Evolutionary conservation across 2,888 invertebrate genomes (phyloP).

Genomic region (Sturmia bella): DNA sequence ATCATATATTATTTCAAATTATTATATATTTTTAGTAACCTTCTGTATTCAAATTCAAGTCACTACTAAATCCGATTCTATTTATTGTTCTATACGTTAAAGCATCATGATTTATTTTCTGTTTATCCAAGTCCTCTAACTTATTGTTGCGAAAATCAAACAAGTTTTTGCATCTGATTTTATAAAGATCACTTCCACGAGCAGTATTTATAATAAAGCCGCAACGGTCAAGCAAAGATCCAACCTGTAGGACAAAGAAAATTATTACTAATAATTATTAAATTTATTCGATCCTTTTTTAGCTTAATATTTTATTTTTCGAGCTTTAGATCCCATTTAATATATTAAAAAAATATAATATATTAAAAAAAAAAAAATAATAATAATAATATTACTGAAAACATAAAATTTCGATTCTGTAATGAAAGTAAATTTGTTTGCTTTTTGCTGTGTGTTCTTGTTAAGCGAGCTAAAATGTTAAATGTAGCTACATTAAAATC

Average conservation of each 20-base stretch:
- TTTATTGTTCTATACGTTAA: not conserved
- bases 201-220: slow-evolving; percentile 75
- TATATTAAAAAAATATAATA: too few species aligned
- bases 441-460: too few species aligned
- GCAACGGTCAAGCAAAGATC: slow-evolving; percentile 73
- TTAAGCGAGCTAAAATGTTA: too few species aligned
- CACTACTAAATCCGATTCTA: not conserved
- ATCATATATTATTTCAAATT: not conserved
- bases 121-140: slow-evolving; percentile 73
- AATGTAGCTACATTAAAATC: too few species aligned
- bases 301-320: too few species aligned
- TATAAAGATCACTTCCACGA: slow-evolving; percentile 71
- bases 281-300: too few species aligned
- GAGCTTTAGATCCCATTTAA: too few species aligned
- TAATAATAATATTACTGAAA: too few species aligned
- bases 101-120: slow-evolving; percentile 64
- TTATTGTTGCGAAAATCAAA: slow-evolving; percentile 75
- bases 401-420: too few species aligned
- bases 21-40: slow-evolving; percentile 11
- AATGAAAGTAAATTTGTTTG: too few species aligned
- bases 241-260: slow-evolving; percentile 72
- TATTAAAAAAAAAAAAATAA: too few species aligned
- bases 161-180: slow-evolving; percentile 71
- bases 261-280: not conserved
- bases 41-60: not conserved